Conservation (phyloP, 2,797 vertebrate species). For the Paedocypris micromegethes region DNA sequence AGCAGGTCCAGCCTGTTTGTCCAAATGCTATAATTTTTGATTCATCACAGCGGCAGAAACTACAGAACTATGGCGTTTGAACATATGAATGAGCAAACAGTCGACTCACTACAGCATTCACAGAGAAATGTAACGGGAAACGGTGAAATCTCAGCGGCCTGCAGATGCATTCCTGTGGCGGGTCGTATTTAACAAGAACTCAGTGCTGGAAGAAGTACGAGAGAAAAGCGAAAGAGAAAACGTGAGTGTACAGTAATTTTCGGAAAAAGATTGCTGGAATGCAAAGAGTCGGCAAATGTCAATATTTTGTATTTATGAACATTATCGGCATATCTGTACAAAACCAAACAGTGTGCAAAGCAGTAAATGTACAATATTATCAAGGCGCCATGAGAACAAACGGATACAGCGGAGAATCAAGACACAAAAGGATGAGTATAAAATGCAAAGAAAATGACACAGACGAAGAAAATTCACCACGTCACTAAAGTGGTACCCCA, state of each 20-base stretch:
- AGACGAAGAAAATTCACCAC: too few relatives aligned
- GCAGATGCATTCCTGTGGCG: conserved; percentile 41
- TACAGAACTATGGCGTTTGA: conserved; percentile 62
- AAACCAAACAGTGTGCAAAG: neutral
- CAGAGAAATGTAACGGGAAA: conserved; percentile 42
- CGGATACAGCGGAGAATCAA: too few relatives aligned
- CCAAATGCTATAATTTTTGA: conserved; percentile 62
- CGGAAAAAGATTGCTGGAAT: conserved; percentile 29
- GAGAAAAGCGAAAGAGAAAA: conserved; percentile 5
- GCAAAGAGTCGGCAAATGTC: conserved; percentile 47
- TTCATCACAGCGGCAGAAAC: conserved; percentile 58
- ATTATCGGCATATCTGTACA: conserved; percentile 29
- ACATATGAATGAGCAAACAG: conserved; percentile 49
- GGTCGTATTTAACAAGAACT: conserved; percentile 43
- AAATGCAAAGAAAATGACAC: too few relatives aligned
- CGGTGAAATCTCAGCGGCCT: conserved; percentile 35
- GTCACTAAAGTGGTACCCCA: too few relatives aligned
- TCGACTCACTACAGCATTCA: conserved; percentile 39
- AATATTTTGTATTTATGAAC: conserved; percentile 54
- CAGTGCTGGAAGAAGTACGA: conserved; percentile 29
- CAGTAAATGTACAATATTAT: conserved; percentile 27
- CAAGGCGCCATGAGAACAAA: neutral
- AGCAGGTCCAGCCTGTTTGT: conserved; percentile 56
- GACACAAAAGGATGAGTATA: too few relatives aligned
- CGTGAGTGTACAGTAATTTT: conserved; percentile 3